Conservation (phyloP, 2,797 vertebrate species). For the Myotis planiceps region DNA sequence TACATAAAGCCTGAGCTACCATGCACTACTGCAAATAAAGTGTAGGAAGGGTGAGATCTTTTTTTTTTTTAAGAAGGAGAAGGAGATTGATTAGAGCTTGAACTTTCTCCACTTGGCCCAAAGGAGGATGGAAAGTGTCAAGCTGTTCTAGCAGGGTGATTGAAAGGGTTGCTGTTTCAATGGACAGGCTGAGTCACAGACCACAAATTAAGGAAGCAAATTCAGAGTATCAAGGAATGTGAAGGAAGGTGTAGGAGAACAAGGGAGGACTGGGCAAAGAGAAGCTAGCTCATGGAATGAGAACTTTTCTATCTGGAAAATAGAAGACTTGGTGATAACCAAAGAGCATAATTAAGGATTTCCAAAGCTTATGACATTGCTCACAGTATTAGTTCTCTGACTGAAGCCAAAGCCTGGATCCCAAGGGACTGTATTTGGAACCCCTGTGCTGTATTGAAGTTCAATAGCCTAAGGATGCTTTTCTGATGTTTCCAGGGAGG, state of each 20-base stretch:
- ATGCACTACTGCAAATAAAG: conserved; percentile 30
- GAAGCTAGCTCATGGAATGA: background rate
- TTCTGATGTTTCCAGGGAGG: background rate
- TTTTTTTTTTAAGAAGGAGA: background rate
- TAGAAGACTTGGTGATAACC: background rate
- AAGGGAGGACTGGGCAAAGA: background rate
- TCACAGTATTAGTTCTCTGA: background rate
- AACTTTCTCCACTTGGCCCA: conserved; percentile 9
- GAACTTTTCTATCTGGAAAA: background rate
- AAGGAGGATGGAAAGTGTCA: background rate
- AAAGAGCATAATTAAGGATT: background rate
- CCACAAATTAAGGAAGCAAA: background rate
- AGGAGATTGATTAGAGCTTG: background rate
- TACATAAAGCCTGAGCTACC: conserved; percentile 48
- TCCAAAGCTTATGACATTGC: background rate
- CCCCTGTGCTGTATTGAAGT: background rate
- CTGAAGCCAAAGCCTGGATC: background rate
- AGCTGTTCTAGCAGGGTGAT: background rate
- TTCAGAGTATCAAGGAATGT: background rate
- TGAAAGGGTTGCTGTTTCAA: background rate
- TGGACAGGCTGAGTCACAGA: background rate
- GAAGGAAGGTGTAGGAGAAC: background rate
- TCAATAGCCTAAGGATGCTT: background rate
- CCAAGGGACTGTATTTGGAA: background rate
- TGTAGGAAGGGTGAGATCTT: conserved; percentile 17